phyloP scores from a whole-genome alignment of 1,140 invertebrate species.

The Eriocheir sinensis region DNA sequence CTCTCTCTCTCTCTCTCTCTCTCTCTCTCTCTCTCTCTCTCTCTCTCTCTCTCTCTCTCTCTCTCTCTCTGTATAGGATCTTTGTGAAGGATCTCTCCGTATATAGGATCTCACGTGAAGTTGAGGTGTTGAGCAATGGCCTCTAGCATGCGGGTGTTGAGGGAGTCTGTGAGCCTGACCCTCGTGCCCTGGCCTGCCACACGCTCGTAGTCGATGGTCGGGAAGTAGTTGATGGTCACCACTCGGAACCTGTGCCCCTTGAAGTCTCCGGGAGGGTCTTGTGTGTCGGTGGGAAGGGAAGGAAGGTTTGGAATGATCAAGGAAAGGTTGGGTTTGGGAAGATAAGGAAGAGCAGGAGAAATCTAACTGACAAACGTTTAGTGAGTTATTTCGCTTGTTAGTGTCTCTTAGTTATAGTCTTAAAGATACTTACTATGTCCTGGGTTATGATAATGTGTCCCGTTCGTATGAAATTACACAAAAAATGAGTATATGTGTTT shows the following conservation, averaged over 20 bases:
- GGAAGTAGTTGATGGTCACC: constrained; percentile 51
- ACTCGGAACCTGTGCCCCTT: constrained; percentile 49
- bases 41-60: constrained; percentile 28
- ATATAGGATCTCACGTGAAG: constrained; percentile 48
- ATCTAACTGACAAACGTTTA: too few species aligned
- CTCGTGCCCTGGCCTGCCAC: background rate
- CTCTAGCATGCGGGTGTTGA: constrained; percentile 64
- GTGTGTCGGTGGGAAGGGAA: too few species aligned
- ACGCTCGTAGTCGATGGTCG: constrained; percentile 53
- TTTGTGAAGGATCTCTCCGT: too few species aligned
- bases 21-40: background rate
- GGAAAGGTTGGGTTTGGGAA: too few species aligned
- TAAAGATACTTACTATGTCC: too few species aligned
- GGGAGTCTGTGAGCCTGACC: constrained; percentile 45
- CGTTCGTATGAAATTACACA: too few species aligned
- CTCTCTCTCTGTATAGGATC: constrained; percentile 20
- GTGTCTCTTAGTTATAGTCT: too few species aligned
- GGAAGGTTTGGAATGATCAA: too few species aligned
- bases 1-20: background rate
- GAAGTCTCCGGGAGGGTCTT: constrained; percentile 34
- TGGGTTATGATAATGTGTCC: too few species aligned
- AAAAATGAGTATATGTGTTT: too few species aligned
- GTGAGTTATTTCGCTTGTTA: too few species aligned
- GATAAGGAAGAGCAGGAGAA: too few species aligned
- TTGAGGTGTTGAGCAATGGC: constrained; percentile 48